phyloP scores from a whole-genome alignment of 2,888 invertebrate species.

The Caenorhabditis sinica region DNA sequence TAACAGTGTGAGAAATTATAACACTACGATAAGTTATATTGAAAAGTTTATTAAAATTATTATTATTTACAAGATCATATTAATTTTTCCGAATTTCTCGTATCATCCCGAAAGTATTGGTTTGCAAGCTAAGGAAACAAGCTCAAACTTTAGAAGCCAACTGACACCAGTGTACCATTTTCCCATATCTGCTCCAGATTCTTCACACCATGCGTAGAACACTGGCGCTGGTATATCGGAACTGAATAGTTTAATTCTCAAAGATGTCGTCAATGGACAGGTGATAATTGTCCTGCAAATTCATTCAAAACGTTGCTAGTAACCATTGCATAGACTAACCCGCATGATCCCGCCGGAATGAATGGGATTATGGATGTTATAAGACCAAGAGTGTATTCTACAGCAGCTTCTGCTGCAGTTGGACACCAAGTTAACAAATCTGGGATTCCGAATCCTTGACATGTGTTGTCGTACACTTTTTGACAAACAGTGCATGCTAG shows the following conservation, averaged over 20 bases:
- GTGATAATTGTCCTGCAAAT: conserved; percentile 18
- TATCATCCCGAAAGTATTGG: conserved; percentile 8
- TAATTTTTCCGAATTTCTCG: neutral
- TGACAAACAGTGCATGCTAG: conserved; percentile 38
- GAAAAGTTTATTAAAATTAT: neutral
- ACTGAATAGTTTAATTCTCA: conserved; percentile 8
- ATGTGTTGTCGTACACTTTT: conserved; percentile 33
- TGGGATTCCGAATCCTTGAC: conserved; percentile 24
- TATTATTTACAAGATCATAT: neutral
- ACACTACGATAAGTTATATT: too few species aligned
- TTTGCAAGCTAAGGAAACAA: conserved; percentile 12
- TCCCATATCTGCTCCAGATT: conserved; percentile 18
- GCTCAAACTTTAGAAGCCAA: neutral
- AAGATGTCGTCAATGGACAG: conserved; percentile 15
- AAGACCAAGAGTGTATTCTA: conserved; percentile 16
- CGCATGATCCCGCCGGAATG: conserved; percentile 33
- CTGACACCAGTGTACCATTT: conserved; percentile 39
- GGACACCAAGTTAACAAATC: conserved; percentile 36
- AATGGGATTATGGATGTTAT: conserved; percentile 4
- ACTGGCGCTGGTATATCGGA: conserved; percentile 17
- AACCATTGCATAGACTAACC: too few species aligned
- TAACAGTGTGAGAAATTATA: too few species aligned
- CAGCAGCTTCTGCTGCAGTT: conserved; percentile 22
- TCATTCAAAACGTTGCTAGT: too few species aligned
- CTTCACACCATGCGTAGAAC: conserved; percentile 37